Evolutionary conservation across 2,113 vertebrate genomes (phyloP).

Genomic region (Carlito syrichta): DNA sequence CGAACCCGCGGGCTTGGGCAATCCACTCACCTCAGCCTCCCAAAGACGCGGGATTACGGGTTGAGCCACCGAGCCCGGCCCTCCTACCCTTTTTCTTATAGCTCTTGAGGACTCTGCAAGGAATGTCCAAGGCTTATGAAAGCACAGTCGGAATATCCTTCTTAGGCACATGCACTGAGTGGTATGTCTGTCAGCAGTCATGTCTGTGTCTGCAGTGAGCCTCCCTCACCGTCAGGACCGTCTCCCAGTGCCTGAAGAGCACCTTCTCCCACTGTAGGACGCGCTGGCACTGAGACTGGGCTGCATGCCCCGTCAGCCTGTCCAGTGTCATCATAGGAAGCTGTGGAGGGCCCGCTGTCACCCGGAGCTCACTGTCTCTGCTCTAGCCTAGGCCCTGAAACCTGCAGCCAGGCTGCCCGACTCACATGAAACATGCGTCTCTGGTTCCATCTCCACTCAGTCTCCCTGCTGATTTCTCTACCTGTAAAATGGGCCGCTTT

Average conservation of each 20-base stretch:
- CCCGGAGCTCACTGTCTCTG: not conserved
- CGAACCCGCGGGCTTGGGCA: no score
- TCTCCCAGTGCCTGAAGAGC: not conserved
- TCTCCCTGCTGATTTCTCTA: not conserved
- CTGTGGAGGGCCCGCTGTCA: not conserved
- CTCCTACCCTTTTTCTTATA: not conserved
- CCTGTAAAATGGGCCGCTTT: not conserved
- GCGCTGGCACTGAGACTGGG: not conserved
- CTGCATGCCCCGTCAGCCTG: not conserved
- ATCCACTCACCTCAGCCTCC: no score
- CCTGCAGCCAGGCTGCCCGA: not conserved
- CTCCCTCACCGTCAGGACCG: not conserved
- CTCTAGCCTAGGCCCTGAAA: not conserved
- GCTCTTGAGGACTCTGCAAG: not conserved
- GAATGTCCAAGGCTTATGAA: not conserved
- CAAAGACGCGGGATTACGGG: no score
- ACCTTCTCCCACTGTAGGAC: not conserved
- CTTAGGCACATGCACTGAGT: not conserved
- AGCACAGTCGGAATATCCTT: not conserved
- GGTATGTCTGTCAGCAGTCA: not conserved
- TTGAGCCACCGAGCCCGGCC: no score
- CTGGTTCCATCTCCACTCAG: not conserved
- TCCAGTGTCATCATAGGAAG: not conserved
- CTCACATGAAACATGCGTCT: not conserved
- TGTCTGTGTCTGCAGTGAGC: not conserved